A percentile compares a stretch with the other conserved stretches of the same genome.
These are phyloP conservation scores for Zelleria hepariella DNA, from an alignment of 2,888 invertebrate species.

Conservation along the genomic window DNA sequence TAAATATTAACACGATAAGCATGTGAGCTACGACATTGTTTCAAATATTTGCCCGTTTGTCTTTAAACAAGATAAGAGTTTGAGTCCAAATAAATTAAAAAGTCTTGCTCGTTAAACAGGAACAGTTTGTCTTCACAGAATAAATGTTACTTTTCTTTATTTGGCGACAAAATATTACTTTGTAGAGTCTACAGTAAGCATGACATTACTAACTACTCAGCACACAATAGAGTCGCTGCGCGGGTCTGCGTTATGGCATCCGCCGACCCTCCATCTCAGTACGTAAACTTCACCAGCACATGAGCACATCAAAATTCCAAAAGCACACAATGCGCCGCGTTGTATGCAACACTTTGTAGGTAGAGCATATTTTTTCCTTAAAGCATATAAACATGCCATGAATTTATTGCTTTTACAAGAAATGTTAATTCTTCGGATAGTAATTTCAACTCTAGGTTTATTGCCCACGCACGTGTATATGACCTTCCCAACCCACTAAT, in stretches of 20 bases:
- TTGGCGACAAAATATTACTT: neutral
- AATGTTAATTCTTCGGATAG: too few relatives aligned
- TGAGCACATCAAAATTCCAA: slow-evolving; percentile 1
- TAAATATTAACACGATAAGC: neutral
- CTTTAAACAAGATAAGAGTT: neutral
- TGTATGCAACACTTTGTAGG: neutral
- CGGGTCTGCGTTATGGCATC: neutral
- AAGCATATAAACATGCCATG: too few relatives aligned
- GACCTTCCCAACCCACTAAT: too few relatives aligned
- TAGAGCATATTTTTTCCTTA: neutral
- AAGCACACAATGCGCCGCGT: neutral
- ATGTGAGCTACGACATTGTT: too few relatives aligned
- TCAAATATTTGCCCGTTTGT: too few relatives aligned
- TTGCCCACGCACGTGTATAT: too few relatives aligned
- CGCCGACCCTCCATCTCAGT: neutral
- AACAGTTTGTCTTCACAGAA: neutral
- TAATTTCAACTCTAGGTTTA: too few relatives aligned
- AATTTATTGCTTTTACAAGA: too few relatives aligned
- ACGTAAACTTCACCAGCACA: neutral
- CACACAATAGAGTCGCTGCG: neutral
- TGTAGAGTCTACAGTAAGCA: neutral
- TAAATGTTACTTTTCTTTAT: neutral
- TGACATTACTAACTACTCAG: neutral
- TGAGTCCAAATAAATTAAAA: neutral
- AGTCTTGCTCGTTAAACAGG: neutral